Evolutionary conservation across 2,888 invertebrate genomes (phyloP).

Genomic region (Lithophane ornitopus): DNA sequence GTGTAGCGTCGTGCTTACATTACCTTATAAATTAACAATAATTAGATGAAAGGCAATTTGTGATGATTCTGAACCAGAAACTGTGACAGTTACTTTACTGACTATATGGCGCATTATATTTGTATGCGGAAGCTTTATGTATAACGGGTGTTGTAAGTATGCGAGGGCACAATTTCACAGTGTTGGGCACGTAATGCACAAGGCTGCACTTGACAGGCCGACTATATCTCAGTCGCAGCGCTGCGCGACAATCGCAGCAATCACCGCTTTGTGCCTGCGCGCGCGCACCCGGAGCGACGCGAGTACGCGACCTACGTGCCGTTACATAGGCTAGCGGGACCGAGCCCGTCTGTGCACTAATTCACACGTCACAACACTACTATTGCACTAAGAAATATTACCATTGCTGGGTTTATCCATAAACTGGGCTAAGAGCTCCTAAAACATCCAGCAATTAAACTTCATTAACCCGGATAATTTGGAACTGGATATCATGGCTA

Average conservation of each 20-base stretch:
- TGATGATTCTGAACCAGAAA: background rate
- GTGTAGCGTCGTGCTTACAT: too few relatives aligned
- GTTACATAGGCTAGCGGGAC: slow-evolving; percentile 57
- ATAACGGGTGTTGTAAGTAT: slow-evolving; percentile 24
- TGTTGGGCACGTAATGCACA: slow-evolving; percentile 15
- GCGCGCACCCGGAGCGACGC: slow-evolving; percentile 43
- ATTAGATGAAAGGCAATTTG: background rate
- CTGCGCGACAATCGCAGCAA: slow-evolving; percentile 53
- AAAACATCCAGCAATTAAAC: slow-evolving; percentile 13
- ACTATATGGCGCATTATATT: background rate
- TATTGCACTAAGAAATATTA: background rate
- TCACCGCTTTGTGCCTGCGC: slow-evolving; percentile 48
- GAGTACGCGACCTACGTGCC: slow-evolving; percentile 12
- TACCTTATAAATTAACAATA: background rate
- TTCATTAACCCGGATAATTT: background rate
- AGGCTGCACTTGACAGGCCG: slow-evolving; percentile 37
- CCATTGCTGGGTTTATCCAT: slow-evolving; percentile 12
- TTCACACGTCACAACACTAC: background rate
- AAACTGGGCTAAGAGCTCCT: accelerated
- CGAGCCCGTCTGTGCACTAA: slow-evolving; percentile 31
- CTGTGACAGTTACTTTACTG: background rate
- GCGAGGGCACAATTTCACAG: slow-evolving; percentile 34
- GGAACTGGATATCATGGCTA: background rate
- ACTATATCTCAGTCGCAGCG: slow-evolving; percentile 46
- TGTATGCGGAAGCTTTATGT: slow-evolving; percentile 8